Conservation (phyloP, 2,113 vertebrate genomes). For the Lipophrys pholis region DNA sequence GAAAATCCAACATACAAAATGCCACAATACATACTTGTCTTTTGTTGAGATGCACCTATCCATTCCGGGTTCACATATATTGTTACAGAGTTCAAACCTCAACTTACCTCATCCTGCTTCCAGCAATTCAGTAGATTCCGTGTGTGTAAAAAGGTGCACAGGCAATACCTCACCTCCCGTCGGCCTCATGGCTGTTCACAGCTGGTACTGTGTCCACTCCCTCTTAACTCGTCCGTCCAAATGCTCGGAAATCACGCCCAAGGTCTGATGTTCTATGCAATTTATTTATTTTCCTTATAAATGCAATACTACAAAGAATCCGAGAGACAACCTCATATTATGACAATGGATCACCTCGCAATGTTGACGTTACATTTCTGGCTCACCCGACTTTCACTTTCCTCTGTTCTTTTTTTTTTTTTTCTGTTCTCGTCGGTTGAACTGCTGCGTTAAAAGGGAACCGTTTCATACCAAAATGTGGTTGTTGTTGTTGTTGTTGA, state of each 20-base stretch:
- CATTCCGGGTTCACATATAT: not conserved
- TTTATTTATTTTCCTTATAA: constrained; percentile 70
- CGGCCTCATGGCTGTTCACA: constrained; percentile 69
- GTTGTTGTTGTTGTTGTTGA: constrained; percentile 26
- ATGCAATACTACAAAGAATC: constrained; percentile 67
- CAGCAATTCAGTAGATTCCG: constrained; percentile 64
- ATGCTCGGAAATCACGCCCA: constrained; percentile 59
- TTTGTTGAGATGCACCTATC: too few species aligned
- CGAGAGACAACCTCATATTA: constrained; percentile 32
- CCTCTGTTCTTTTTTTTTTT: not conserved
- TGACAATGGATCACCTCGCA: constrained; percentile 44
- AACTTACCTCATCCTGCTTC: constrained; percentile 72
- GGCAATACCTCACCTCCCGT: constrained; percentile 51
- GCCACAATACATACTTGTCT: too few species aligned
- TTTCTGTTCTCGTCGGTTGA: constrained; percentile 15
- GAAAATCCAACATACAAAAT: too few species aligned
- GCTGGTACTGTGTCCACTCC: constrained; percentile 79
- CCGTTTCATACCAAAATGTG: constrained; percentile 48
- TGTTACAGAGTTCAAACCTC: constrained; percentile 66
- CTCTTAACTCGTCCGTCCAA: constrained; percentile 68
- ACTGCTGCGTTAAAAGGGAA: constrained; percentile 67
- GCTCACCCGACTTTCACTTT: constrained; percentile 24
- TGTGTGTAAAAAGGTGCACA: constrained; percentile 52
- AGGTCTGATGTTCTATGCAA: constrained; percentile 78
- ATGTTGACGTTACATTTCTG: constrained; percentile 33